Evolutionary conservation across 2,888 invertebrate genomes (phyloP).

Genomic region (Euzetes globulus): DNA sequence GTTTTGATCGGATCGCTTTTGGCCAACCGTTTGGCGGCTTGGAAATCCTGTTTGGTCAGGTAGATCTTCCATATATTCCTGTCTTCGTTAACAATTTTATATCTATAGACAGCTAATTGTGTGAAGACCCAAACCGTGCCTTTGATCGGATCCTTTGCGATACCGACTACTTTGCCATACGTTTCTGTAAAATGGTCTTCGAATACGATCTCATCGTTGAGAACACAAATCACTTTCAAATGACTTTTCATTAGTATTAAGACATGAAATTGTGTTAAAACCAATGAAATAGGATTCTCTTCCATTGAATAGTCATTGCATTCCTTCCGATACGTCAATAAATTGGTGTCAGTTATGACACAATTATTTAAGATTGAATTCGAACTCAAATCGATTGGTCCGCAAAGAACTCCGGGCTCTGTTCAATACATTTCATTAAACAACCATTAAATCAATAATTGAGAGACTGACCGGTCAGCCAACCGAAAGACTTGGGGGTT

Average conservation of each 20-base stretch:
- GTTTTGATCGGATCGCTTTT: constrained; percentile 34
- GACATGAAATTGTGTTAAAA: constrained; percentile 83
- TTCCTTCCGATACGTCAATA: constrained; percentile 11
- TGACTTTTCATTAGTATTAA: constrained; percentile 69
- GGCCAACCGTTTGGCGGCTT: constrained; percentile 63
- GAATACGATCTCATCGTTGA: constrained; percentile 76
- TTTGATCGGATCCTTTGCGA: constrained; percentile 69
- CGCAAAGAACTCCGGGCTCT: constrained; percentile 68
- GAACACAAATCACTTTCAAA: constrained; percentile 71
- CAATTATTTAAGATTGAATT: not conserved
- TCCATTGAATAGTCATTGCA: constrained; percentile 34
- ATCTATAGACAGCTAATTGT: constrained; percentile 73
- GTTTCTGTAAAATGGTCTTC: constrained; percentile 60
- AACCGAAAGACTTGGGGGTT: constrained; percentile 70
- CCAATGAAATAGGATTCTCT: constrained; percentile 59
- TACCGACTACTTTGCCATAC: constrained; percentile 68
- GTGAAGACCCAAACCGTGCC: constrained; percentile 77
- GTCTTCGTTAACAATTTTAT: constrained; percentile 74
- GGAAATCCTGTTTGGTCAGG: constrained; percentile 73
- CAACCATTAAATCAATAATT: not conserved
- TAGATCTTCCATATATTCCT: constrained; percentile 58
- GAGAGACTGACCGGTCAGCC: constrained; percentile 61
- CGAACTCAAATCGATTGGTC: constrained; percentile 45
- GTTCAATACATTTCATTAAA: constrained; percentile 31
- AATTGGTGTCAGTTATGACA: not conserved